Evolutionary conservation across 2,888 invertebrate species (phyloP), one percentile per base, ranked within the genome.

Genomic region (Philaethria dido): DNA sequence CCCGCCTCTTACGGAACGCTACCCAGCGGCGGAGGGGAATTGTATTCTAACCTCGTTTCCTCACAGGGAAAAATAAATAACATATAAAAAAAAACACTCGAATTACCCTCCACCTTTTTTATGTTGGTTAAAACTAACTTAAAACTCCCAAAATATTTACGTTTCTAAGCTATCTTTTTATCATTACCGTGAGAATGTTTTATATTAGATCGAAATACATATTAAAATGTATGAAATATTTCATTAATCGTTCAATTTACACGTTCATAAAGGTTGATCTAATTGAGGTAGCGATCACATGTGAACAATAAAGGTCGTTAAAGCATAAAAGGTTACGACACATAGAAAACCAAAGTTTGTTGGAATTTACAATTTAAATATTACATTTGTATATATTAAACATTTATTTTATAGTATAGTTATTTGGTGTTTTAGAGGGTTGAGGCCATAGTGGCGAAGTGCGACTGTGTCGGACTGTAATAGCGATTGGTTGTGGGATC

Each of bases 211-310:
- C 29, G 36, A 33, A n/a, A 20, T 44, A 42, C 14, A 25, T 20
- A n/a, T 5, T 54, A 63, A 54, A 44, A 44, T 44, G 42, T 25
- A 44, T 52, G 9, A 39, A 62, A 50, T 50, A 50, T 63, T 33
- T 63, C 33, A 22, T 63, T 45, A 63, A 63, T 33, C 42, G 18
- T 20, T n/a, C 54, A 29, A 63, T 63, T 54, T 44, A 63, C 62
- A 63, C n/a, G 3, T 54, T 29, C 44, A 45, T 63, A 54, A 45
- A 45, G 29, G 1, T 9, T 57, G 57, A 57, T 44, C 54, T 54
- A 33, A 54, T 63, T 42, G 54, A 20, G 13, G 20, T 63, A 33
- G 54, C 54, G 33, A 8, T 18, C 44, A 36, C 54, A 54, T 63
- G 44, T 55, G 63, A 54, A 55, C 44, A 45, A 63, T 63, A 45